Evolutionary conservation across 2,113 vertebrate genomes (phyloP), one percentile per base, ranked within the genome.

Genomic region (Uropsilus gracilis): DNA sequence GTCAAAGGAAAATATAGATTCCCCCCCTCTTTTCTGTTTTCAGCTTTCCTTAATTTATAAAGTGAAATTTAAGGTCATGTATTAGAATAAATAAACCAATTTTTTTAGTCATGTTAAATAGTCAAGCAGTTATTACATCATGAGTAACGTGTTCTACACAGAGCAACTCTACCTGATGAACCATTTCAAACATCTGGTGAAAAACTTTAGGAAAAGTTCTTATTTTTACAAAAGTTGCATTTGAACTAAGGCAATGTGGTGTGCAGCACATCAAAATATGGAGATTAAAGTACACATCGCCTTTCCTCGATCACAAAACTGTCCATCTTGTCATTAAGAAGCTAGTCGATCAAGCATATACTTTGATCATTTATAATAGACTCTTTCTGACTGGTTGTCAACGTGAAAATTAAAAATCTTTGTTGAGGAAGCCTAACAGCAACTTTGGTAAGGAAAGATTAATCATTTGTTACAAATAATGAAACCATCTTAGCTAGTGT

Each of bases 391-490:
- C 95, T 97, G 73, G 42, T 87, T 98, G 96, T 97, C 97, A 98
- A 92, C 10, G 11, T 97, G 96, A 98, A 98, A 98, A 98, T 98
- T 98, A 97, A 98, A 98, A 98, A 92, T 92, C 76, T 84, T 98
- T 46, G 34, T 96, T 97, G 90, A 96, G 61, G 95, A 97, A 97
- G 24, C 46, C 90, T 39, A 98, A 97, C 80, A 97, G 22, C 12
- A 77, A 2, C 75, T 95, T 86, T 26, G 2, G 57, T 59, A 96
- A 95, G 94, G 28, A 96, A 81, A 95, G 63, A 97, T 87, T 83
- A 96, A 98, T 97, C 91, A 94, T 97, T 97, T 97, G 50, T 92
- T 97, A 86, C 91, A 93, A 90, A 86, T 97, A 97, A 97, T 95
- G 95, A 98, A 98, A 68, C 91, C 85, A 96, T 96, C 86, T 94